Conservation (phyloP, 1,140 invertebrate genomes). For the Hirudo medicinalis region DNA sequence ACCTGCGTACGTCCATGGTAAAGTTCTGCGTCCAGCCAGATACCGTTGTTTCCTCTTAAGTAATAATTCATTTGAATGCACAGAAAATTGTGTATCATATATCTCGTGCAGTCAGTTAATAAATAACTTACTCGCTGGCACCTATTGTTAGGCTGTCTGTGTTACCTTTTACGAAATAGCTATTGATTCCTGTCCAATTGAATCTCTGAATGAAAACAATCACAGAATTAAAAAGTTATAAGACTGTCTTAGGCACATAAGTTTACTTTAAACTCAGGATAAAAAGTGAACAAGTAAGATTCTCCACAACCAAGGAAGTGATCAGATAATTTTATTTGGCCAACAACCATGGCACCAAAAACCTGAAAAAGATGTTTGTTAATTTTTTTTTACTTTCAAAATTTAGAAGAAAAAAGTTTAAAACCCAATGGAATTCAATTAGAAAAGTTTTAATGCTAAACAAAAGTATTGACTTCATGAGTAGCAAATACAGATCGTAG, state of each 20-base stretch:
- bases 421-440: no score
- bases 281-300: conserved; percentile 81
- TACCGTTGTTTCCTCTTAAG: conserved; percentile 78
- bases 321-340: conserved; percentile 74
- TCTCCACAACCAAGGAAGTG: conserved; percentile 97
- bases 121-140: conserved; percentile 73
- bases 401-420: no score
- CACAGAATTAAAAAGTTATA: neutral
- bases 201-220: conserved; percentile 42
- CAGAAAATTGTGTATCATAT: no score
- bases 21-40: conserved; percentile 92
- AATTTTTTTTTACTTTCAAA: no score
- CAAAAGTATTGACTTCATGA: no score
- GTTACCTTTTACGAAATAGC: conserved; percentile 95
- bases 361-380: conserved; percentile 49
- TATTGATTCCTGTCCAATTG: conserved; percentile 94
- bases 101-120: no score
- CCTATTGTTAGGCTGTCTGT: conserved; percentile 87
- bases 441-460: neutral
- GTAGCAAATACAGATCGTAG: no score
- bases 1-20: conserved; percentile 82
- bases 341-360: conserved; percentile 86
- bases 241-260: neutral
- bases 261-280: conserved; percentile 40
- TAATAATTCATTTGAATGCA: neutral